Percentiles rank a stretch among this genome's conserved stretches.
phyloP scores from a whole-genome alignment of 2,113 vertebrate genomes.

The Oncorhynchus keta region DNA sequence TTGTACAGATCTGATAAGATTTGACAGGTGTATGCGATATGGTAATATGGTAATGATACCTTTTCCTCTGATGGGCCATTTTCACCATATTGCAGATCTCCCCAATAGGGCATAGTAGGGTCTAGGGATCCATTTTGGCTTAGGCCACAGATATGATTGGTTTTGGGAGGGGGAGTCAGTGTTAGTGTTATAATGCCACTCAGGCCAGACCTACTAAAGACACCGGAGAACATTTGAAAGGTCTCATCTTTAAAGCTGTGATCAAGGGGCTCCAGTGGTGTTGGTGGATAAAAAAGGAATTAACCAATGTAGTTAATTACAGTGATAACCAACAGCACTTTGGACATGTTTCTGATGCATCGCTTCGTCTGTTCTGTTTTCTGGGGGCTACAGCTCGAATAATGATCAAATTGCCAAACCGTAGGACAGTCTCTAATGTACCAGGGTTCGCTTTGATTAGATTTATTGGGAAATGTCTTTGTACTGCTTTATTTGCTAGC shows the following conservation, averaged over 20 bases:
- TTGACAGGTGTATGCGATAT: too few relatives aligned
- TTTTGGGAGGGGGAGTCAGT: background rate
- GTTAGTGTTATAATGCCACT: slow-evolving; percentile 33
- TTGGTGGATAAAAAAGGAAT: slow-evolving; percentile 20
- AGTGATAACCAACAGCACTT: slow-evolving; percentile 43
- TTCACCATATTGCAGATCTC: too few relatives aligned
- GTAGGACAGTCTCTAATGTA: slow-evolving; percentile 53
- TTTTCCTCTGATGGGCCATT: slow-evolving; percentile 13
- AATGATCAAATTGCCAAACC: slow-evolving; percentile 33
- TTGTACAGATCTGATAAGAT: slow-evolving; percentile 49
- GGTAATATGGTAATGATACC: background rate
- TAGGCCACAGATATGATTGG: too few relatives aligned
- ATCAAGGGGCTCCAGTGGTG: slow-evolving; percentile 2
- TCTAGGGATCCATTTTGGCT: too few relatives aligned
- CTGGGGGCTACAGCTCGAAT: slow-evolving; percentile 38
- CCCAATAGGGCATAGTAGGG: too few relatives aligned
- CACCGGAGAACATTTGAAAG: slow-evolving; percentile 3
- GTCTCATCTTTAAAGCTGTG: slow-evolving; percentile 18
- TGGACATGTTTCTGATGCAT: slow-evolving; percentile 26
- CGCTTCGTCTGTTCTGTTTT: slow-evolving; percentile 35
- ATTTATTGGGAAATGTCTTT: slow-evolving; percentile 44
- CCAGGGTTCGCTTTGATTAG: slow-evolving; percentile 43
- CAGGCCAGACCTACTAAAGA: slow-evolving; percentile 31
- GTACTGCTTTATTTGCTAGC: slow-evolving; percentile 40
- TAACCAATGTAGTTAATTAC: slow-evolving; percentile 56